Base-by-base conservation (phyloP, 53 echinoderm and acorn worm species). In the Patiria pectinifera region DNA sequence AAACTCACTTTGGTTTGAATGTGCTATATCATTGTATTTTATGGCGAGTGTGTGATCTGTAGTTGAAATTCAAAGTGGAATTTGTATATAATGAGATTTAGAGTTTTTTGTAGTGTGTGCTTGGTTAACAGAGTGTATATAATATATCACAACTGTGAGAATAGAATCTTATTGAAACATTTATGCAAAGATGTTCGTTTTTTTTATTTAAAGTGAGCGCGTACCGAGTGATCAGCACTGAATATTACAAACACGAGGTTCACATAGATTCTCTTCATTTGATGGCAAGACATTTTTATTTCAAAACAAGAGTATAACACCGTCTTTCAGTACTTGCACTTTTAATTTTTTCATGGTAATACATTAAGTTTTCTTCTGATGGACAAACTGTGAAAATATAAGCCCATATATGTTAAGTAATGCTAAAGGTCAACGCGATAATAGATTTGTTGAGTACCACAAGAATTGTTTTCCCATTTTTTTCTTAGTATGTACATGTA, bases 61-160 rank as follows among this genome's bases (percentile, higher is more conserved):
- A 59, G 60, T 46, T 75, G 49, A 86, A 85, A 85, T 71, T 48
- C 18, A 25, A 72, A 44, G 49, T n/a, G 72, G 21, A 75, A 7
- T 72, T 72, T 86, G 86, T 86, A 86, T 49, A 86, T 86, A 86
- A n/a, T 49, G 47, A 72, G 48, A 85, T 85, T 22, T 70, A 85
- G 71, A 6, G 49, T 59, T 59, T 58, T 6, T 10, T 18, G 24
- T 53, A 82, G 79, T 6, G 80, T 59, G 58, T 82, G 60, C 19
- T 59, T 82, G 45, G 60, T 82, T 58, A 21, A 6, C 82, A 24
- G 45, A 46, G 79, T 79, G 47, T 46, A 47, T 79, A 46, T 46
- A 59, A 24, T 59, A 10, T 4, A 58, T 26, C 19, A 49, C 18
- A 53, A 0, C 2, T n/a, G 11, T 2, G 82, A 7, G 22, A 15